Conservation (phyloP, 2,888 invertebrate species). For the Tenthredo livida region DNA sequence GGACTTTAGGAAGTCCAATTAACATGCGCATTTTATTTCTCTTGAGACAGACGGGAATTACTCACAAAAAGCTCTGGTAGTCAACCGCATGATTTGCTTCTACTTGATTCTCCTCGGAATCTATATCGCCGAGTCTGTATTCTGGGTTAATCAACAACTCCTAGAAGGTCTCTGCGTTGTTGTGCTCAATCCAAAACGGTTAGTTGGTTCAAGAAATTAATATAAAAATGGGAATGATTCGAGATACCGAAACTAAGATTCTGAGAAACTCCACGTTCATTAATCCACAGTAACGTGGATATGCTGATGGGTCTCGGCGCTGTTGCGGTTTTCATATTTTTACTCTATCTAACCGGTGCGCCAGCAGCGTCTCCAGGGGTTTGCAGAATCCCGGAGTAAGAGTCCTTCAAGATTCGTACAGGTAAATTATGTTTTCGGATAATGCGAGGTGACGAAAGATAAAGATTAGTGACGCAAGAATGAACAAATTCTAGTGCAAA, state of each 20-base stretch:
- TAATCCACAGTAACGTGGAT: conserved; percentile 60
- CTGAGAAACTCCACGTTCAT: not conserved
- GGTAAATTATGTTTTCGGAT: not conserved
- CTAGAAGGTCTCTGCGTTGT: conserved; percentile 58
- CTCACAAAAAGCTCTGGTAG: conserved; percentile 60
- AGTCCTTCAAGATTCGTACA: not conserved
- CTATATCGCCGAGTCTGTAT: conserved; percentile 62
- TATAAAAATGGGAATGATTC: conserved; percentile 33
- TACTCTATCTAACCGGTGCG: conserved; percentile 63
- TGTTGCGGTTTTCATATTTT: conserved; percentile 61
- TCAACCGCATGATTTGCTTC: conserved; percentile 64
- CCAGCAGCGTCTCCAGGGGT: not conserved
- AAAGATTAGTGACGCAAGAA: not conserved
- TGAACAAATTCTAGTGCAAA: not conserved
- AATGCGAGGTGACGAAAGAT: not conserved
- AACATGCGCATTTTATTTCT: conserved; percentile 22
- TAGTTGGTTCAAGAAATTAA: not conserved
- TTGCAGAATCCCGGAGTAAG: not conserved
- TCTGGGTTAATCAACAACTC: conserved; percentile 63
- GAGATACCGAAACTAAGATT: not conserved
- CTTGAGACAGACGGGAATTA: conserved; percentile 59
- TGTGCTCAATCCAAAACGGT: conserved; percentile 60
- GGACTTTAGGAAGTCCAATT: not conserved
- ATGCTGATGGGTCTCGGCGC: conserved; percentile 61
- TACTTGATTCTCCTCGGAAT: conserved; percentile 64